Percentiles rank a stretch among this genome's conserved stretches.
Conservation (phyloP, 2,113 vertebrate species). For the Osmerus eperlanus region DNA sequence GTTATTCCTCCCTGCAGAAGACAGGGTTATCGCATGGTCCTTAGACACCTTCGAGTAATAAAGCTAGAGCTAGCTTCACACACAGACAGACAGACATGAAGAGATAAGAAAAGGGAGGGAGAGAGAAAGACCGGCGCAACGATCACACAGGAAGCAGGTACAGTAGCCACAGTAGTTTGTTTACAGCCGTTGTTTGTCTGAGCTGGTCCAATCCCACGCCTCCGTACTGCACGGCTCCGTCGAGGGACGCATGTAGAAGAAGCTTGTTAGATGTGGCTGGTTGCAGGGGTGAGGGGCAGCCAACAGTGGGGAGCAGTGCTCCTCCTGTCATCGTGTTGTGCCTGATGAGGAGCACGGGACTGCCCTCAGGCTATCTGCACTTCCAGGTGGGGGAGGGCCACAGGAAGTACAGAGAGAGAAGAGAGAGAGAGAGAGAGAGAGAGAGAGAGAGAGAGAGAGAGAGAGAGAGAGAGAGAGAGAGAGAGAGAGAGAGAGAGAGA, state of each 20-base stretch:
- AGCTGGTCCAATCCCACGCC: constrained; percentile 56
- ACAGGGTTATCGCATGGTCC: constrained; percentile 61
- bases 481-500: constrained; percentile 5
- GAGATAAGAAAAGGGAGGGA: constrained; percentile 31
- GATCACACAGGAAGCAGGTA: constrained; percentile 32
- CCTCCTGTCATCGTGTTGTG: constrained; percentile 69
- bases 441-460: constrained; percentile 19
- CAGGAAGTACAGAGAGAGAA: constrained; percentile 49
- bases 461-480: constrained; percentile 21
- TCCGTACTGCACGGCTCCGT: constrained; percentile 24
- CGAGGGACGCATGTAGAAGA: constrained; percentile 40
- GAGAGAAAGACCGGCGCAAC: constrained; percentile 1
- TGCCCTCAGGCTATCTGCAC: constrained; percentile 65
- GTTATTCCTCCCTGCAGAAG: constrained; percentile 70
- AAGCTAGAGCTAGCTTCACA: constrained; percentile 46
- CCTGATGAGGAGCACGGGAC: constrained; percentile 69
- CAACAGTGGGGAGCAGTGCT: constrained; percentile 42
- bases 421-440: constrained; percentile 48
- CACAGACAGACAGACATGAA: constrained; percentile 19
- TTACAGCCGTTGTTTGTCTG: constrained; percentile 43
- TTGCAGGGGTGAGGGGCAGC: constrained; percentile 41
- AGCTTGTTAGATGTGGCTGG: constrained; percentile 50
- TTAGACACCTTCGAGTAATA: constrained; percentile 69
- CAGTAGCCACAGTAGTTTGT: constrained; percentile 35
- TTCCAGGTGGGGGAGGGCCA: constrained; percentile 63